Conservation (phyloP, 35 echinoderm and acorn worm genomes). For the Acanthaster planci region DNA sequence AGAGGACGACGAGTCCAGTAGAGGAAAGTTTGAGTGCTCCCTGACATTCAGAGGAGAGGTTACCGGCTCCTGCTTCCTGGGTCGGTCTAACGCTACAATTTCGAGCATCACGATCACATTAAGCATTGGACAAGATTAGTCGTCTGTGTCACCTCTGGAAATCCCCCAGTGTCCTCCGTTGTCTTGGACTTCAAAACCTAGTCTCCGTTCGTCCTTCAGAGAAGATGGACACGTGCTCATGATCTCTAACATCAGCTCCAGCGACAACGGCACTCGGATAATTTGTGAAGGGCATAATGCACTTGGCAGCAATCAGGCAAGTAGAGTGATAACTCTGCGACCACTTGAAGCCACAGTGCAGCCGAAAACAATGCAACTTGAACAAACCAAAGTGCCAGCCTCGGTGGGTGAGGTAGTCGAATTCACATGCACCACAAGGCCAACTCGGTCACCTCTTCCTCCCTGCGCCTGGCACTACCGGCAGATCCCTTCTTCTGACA, state of each 20-base stretch:
- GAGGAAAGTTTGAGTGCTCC: neutral
- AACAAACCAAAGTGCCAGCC: neutral
- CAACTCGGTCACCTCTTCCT: neutral
- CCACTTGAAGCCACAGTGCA: neutral
- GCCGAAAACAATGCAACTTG: neutral
- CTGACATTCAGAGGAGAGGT: neutral
- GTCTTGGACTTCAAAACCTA: neutral
- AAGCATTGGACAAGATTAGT: neutral
- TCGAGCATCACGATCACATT: neutral
- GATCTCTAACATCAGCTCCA: neutral
- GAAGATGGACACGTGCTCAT: neutral
- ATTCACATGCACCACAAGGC: neutral
- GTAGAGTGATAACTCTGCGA: neutral
- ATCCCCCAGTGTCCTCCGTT: neutral
- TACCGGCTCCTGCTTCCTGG: neutral
- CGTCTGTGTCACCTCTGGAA: neutral
- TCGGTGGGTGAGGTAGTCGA: neutral
- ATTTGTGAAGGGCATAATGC: constrained; percentile 3
- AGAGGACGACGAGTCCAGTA: neutral
- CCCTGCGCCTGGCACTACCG: neutral
- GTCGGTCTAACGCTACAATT: neutral
- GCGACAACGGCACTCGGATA: neutral
- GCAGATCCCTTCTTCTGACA: neutral
- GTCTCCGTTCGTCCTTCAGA: neutral
- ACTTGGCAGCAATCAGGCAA: neutral